Evolutionary conservation across 2,113 vertebrate genomes (phyloP).

Genomic region (Seriola aureovittata): DNA sequence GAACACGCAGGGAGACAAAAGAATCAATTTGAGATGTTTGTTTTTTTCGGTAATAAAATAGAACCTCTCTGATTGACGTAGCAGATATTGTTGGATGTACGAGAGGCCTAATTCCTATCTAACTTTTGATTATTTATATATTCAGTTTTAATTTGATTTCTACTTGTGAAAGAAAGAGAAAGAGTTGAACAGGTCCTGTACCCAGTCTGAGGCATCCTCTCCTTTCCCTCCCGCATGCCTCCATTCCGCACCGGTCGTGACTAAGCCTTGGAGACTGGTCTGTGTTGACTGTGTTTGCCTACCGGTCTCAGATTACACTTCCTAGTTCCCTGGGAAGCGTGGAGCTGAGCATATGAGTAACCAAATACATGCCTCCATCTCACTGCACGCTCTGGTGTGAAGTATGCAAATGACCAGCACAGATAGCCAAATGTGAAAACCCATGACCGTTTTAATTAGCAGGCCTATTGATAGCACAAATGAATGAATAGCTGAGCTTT

Average conservation of each 20-base stretch:
- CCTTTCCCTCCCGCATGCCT: constrained; percentile 22
- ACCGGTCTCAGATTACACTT: constrained; percentile 55
- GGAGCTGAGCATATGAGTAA: constrained; percentile 44
- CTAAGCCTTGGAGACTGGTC: constrained; percentile 46
- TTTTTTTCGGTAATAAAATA: constrained; percentile 6
- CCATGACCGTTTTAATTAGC: constrained; percentile 30
- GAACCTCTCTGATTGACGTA: background rate
- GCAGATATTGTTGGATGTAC: background rate
- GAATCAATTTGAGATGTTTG: constrained; percentile 17
- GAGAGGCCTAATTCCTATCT: background rate
- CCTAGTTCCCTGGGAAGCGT: constrained; percentile 36
- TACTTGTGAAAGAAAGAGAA: background rate
- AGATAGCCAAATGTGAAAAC: constrained; percentile 64
- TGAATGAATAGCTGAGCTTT: constrained; percentile 10
- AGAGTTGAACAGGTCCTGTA: background rate
- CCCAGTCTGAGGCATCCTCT: background rate
- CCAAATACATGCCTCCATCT: constrained; percentile 39
- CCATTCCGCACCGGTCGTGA: constrained; percentile 44
- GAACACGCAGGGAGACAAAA: constrained; percentile 20
- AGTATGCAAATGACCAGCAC: constrained; percentile 55
- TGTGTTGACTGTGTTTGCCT: constrained; percentile 49
- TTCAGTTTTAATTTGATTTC: background rate
- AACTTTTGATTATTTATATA: constrained; percentile 10
- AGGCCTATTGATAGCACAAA: background rate
- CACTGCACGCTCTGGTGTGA: constrained; percentile 29